Conservation (phyloP, 2,113 vertebrate species). For the Antigone vipio region DNA sequence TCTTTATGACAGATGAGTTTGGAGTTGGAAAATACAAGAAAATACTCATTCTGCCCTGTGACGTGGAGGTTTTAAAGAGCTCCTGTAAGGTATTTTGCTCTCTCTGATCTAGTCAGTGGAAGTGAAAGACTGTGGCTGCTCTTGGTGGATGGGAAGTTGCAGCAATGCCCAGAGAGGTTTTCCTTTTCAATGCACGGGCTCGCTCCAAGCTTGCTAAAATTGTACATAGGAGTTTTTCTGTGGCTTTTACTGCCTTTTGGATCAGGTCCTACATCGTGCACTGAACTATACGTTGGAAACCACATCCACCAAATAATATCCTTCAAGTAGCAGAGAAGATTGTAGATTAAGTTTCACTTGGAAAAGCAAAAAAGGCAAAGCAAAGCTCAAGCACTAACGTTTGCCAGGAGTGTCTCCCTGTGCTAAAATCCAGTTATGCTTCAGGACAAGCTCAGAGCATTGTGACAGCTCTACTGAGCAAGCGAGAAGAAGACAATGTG, state of each 20-base stretch:
- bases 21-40: background rate
- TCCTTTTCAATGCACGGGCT: background rate
- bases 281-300: background rate
- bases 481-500: background rate
- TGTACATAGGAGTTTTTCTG: background rate
- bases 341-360: background rate
- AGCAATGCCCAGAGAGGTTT: background rate
- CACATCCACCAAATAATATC: background rate
- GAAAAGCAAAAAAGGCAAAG: background rate
- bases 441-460: background rate
- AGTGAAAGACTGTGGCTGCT: background rate
- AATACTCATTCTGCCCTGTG: background rate
- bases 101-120: background rate
- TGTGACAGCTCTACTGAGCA: background rate
- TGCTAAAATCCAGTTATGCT: background rate
- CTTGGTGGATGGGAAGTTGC: background rate
- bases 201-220: accelerated
- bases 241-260: background rate
- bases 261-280: background rate
- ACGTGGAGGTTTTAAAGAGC: background rate
- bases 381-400: background rate
- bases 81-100: background rate
- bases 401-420: background rate
- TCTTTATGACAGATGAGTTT: background rate
- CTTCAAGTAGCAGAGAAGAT: background rate